These are phyloP conservation scores for Geotrypetes seraphini DNA, from an alignment of 2,797 vertebrate genomes.

Conservation along the genomic window DNA sequence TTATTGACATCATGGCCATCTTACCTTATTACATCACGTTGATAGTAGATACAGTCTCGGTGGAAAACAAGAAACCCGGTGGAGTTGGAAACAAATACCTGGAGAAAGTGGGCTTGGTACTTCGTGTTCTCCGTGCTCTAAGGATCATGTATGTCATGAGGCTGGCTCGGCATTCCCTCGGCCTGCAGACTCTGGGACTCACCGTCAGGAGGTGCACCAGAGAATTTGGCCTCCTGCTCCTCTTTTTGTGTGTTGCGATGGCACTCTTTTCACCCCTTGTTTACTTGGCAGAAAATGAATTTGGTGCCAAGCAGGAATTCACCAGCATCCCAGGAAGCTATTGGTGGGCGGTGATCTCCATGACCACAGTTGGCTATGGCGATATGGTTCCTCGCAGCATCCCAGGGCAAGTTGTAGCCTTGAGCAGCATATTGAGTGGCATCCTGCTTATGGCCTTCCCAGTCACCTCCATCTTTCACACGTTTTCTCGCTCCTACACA, in stretches of 20 bases:
- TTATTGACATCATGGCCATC: slow-evolving; percentile 89
- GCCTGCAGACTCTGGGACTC: slow-evolving; percentile 83
- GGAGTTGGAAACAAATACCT: slow-evolving; percentile 79
- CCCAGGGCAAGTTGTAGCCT: slow-evolving; percentile 88
- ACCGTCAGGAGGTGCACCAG: slow-evolving; percentile 81
- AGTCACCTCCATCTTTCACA: slow-evolving; percentile 94
- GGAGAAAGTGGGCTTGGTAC: slow-evolving; percentile 84
- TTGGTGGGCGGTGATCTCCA: slow-evolving; percentile 98
- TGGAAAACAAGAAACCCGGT: slow-evolving; percentile 37
- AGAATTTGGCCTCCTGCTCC: slow-evolving; percentile 82
- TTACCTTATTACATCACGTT: slow-evolving; percentile 88
- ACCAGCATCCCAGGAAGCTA: slow-evolving; percentile 89
- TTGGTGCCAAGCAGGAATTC: slow-evolving; percentile 90
- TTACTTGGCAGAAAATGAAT: slow-evolving; percentile 84
- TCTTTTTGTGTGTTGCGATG: slow-evolving; percentile 92
- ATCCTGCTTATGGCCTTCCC: slow-evolving; percentile 96
- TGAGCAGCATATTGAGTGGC: slow-evolving; percentile 91
- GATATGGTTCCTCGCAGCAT: slow-evolving; percentile 96
- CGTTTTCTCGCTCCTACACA: slow-evolving; percentile 87
- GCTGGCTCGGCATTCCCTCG: slow-evolving; percentile 81
- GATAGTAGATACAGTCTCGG: slow-evolving; percentile 71
- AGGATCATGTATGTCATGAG: slow-evolving; percentile 91
- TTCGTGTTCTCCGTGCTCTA: slow-evolving; percentile 79
- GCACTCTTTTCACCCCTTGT: slow-evolving; percentile 86
- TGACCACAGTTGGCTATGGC: slow-evolving; percentile 94